phyloP scores from a whole-genome alignment of 2,113 vertebrate genomes.

The Cryptomyrus ogoouensis region DNA sequence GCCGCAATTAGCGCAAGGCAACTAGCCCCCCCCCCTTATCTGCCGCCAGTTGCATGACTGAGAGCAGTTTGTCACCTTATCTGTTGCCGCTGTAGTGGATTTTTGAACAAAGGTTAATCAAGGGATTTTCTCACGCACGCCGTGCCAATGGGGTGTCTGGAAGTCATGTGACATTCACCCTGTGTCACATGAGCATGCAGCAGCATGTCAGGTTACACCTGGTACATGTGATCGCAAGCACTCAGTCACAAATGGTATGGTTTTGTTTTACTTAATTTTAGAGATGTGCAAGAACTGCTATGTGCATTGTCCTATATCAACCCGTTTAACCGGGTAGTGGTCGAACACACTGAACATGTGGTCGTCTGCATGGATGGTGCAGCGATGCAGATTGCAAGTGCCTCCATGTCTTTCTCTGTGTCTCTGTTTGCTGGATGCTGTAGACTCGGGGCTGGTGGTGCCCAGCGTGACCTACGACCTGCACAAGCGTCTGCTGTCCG shows the following conservation, averaged over 20 bases:
- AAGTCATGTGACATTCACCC: neutral
- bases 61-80: slow-evolving; percentile 16
- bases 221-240: neutral
- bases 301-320: neutral
- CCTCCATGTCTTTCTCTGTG: neutral
- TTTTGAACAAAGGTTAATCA: neutral
- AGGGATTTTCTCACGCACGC: neutral
- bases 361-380: neutral
- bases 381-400: neutral
- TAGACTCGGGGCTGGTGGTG: slow-evolving; percentile 91
- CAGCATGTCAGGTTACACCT: neutral
- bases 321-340: neutral
- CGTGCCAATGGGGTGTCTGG: neutral
- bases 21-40: slow-evolving; percentile 14
- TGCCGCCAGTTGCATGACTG: slow-evolving; percentile 18
- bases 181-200: neutral
- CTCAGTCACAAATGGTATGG: neutral
- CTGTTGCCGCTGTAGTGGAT: neutral
- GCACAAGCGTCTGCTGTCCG: slow-evolving; percentile 81
- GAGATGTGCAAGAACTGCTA: neutral
- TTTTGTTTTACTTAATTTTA: neutral
- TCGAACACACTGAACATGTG: neutral
- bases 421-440: neutral
- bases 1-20: neutral
- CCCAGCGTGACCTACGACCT: slow-evolving; percentile 85